Base-by-base conservation (phyloP, 2,797 vertebrate species). In the Triplophysa bombifrons region DNA sequence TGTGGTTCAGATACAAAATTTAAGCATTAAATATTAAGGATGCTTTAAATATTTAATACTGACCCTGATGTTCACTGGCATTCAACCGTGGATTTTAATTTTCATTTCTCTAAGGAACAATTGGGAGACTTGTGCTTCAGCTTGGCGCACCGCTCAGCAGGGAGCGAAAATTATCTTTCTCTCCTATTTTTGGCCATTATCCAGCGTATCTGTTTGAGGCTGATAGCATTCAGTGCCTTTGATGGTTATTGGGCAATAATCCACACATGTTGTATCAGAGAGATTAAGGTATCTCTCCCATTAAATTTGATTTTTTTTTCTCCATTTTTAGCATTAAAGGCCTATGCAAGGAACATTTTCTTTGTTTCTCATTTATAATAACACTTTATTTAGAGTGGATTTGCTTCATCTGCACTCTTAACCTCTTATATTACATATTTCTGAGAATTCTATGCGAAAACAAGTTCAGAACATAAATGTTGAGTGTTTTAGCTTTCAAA, bases 1-100 rank as follows among this genome's bases (percentile, higher is more conserved):
- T 92, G 90, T 88, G 92, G 93, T 93, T 93, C 92, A 92, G 93
- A 93, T 93, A 92, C 90, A 92, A 93, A 92, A 93, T 93, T 81
- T 91, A 89, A 79, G 74, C 80, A 92, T 94, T 58, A 93, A 94
- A 93, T 93, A 93, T 94, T 92, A 88, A 93, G 71, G 34, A 72
- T 50, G 81, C 72, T 85, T 84, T 93, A 88, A 93, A 93, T 93
- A 93, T 94, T 94, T 94, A 91, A 94, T 92, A 88, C 0, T 19
- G 91, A 91, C 87, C 90, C 88, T 86, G 82, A 78, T 87, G 83
- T 90, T 90, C 90, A 93, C 93, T 90, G 91, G 82, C 79, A 87
- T 86, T 87, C 86, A 85, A 86, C 63, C 82, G 77, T 82, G 80
- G 84, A 84, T 88, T 92, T 91, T 89, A 93, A 92, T 90, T 82